Percentiles rank a stretch among this genome's conserved stretches.
These are phyloP conservation scores for Tipula lateralis DNA, from an alignment of 2,888 invertebrate genomes.

Conservation along the genomic window DNA sequence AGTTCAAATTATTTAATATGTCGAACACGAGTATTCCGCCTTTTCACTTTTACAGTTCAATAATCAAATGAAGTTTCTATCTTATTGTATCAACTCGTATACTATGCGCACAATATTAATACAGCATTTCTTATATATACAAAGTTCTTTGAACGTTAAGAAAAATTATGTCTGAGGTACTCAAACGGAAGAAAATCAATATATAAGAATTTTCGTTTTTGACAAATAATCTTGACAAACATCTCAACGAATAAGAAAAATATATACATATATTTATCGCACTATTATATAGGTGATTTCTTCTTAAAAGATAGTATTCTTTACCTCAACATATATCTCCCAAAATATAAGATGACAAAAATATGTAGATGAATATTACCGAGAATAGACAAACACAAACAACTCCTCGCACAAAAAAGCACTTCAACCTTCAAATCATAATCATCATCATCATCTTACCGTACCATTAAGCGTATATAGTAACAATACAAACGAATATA, in stretches of 20 bases:
- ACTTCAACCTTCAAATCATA: conserved; percentile 11
- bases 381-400: neutral
- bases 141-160: neutral
- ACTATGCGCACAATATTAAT: too few species aligned
- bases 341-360: neutral
- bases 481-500: neutral
- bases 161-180: neutral
- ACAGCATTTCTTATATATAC: too few species aligned
- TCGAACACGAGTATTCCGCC: too few species aligned
- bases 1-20: too few species aligned
- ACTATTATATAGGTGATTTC: neutral
- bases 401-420: neutral
- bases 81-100: too few species aligned
- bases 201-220: neutral
- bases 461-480: neutral
- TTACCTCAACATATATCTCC: neutral
- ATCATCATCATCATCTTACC: neutral
- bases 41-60: too few species aligned
- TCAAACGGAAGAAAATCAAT: neutral
- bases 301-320: neutral
- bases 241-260: neutral
- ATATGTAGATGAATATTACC: neutral
- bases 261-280: neutral
- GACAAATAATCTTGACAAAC: neutral
- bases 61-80: too few species aligned